Evolutionary conservation across 2,797 vertebrate genomes (phyloP), one percentile per base, ranked within the genome.

Genomic region (Bovichtus variegatus): DNA sequence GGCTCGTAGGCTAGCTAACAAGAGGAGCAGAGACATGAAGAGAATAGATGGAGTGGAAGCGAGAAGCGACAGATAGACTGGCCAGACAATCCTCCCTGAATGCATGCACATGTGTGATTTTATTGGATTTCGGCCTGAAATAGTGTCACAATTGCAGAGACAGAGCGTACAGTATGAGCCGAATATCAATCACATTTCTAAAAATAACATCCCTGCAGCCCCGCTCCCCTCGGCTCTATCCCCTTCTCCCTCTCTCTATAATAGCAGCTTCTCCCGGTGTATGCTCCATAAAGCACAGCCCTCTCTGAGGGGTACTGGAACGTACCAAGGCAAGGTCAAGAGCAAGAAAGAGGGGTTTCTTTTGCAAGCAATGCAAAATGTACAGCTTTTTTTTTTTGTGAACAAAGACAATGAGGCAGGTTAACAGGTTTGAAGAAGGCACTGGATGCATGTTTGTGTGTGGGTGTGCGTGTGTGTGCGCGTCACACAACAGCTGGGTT

Each of bases 281-380:
- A 90, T 87, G 90, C 92, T 94, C 90, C 91, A 93, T 91, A 93
- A 93, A 93, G 89, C 91, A 90, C 89, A 87, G 72, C 79, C 79
- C 65, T 51, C 91, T 90, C 88, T 4, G 77, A 87, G 90, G 89
- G 90, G 90, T 87, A 67, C 90, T 86, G 92, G 93, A 93, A 91
- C 90, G 90, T 94, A 92, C 93, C 93, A 94, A 93, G 64, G 91
- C 92, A 93, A 93, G 93, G 91, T 94, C 92, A 93, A 88, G 82
- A 90, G 71, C 81, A 67, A 84, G 76, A 77, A 80, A 86, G 80
- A 87, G 91, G 88, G 89, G 86, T 84, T 89, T 74, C 74, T 82
- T 78, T 64, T 67, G 84, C 80, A 82, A 88, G 87, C 79, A 86
- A 81, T 79, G 74, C 81, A 69, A 81, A 74, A 90, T 77, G 61